Evolutionary conservation across 2,113 vertebrate species (phyloP).

Genomic region (Capricornis sumatraensis): DNA sequence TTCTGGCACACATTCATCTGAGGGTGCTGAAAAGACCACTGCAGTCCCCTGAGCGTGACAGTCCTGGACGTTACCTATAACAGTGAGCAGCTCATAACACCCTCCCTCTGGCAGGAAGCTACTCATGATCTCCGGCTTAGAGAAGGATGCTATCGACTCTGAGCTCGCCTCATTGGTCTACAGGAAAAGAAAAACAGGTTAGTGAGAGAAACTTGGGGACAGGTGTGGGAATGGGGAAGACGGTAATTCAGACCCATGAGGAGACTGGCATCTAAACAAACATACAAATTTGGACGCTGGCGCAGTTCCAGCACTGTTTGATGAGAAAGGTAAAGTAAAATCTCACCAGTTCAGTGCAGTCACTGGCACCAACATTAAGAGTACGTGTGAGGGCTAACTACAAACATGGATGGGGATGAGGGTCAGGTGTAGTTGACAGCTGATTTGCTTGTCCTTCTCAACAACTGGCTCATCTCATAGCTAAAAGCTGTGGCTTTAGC

Average conservation of each 20-base stretch:
- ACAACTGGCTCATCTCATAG: background rate
- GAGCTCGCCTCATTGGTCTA: conserved; percentile 96
- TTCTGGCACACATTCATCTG: background rate
- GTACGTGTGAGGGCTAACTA: fast-evolving
- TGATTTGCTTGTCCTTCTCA: background rate
- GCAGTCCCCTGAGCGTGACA: background rate
- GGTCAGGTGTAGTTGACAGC: background rate
- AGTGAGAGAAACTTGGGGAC: conserved; percentile 30
- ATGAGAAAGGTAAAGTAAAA: background rate
- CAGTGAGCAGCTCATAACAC: conserved; percentile 91
- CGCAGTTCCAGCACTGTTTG: background rate
- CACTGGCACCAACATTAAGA: background rate
- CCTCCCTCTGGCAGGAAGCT: conserved; percentile 90
- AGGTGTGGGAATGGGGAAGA: background rate
- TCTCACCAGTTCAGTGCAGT: no score
- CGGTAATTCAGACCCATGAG: background rate
- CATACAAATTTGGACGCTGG: background rate
- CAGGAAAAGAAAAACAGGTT: conserved; percentile 50
- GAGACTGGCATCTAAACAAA: background rate
- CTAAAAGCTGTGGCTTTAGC: background rate
- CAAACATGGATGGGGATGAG: fast-evolving
- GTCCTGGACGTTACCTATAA: conserved; percentile 86
- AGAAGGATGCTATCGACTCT: conserved; percentile 91
- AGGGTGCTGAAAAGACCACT: background rate
- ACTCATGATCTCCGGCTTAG: conserved; percentile 90